A percentile compares a stretch with the other conserved stretches of the same genome.
These are phyloP conservation scores for Falco naumanni DNA, from an alignment of 2,797 vertebrate species.

Conservation along the genomic window DNA sequence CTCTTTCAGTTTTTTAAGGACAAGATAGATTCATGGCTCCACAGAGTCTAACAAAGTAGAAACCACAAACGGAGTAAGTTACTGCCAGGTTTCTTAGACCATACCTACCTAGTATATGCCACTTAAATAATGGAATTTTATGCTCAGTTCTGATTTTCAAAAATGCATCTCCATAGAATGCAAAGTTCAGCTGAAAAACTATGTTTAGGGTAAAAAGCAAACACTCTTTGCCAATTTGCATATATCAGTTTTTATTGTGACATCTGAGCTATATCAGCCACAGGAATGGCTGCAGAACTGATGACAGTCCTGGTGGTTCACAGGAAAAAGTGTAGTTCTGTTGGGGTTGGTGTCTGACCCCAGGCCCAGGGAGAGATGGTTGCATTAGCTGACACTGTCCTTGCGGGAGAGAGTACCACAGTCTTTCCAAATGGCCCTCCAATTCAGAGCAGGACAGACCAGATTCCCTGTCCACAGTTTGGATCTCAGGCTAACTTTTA, in stretches of 20 bases:
- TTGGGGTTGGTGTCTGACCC: not conserved
- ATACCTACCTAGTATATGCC: constrained; percentile 67
- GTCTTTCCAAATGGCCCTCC: not conserved
- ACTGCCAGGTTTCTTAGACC: constrained; percentile 70
- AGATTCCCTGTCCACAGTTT: not conserved
- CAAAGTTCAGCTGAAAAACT: constrained; percentile 59
- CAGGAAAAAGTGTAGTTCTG: not conserved
- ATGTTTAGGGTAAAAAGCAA: constrained; percentile 57
- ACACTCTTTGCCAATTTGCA: constrained; percentile 51
- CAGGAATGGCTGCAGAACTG: not conserved
- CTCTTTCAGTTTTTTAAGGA: constrained; percentile 82
- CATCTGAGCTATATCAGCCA: not conserved
- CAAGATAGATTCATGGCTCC: constrained; percentile 88
- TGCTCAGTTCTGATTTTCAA: constrained; percentile 61
- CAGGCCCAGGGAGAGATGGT: not conserved
- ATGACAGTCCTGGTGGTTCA: fast-evolving
- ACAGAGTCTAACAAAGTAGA: constrained; percentile 82
- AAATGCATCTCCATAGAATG: constrained; percentile 51
- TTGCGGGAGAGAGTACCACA: not conserved
- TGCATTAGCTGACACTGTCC: fast-evolving
- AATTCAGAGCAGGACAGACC: not conserved
- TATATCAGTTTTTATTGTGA: constrained; percentile 50
- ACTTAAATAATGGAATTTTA: constrained; percentile 78
- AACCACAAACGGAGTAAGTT: constrained; percentile 80
- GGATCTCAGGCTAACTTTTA: not conserved